These are phyloP conservation scores for Anoplius nigerrimus DNA, from an alignment of 2,888 invertebrate species.

Conservation along the genomic window DNA sequence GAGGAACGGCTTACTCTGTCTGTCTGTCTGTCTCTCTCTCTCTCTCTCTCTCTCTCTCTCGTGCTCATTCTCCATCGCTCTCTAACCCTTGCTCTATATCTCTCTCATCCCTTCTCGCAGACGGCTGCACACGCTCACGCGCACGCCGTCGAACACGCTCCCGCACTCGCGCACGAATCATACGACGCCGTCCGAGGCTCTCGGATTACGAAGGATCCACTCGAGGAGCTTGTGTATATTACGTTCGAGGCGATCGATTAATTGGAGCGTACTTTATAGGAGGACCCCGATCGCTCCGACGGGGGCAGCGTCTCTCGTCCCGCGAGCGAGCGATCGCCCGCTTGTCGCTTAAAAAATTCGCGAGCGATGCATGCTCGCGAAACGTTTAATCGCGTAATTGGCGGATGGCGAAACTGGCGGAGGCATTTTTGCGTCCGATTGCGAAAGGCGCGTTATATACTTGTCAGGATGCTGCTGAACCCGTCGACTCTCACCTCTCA, in stretches of 20 bases:
- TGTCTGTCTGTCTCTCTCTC: no score
- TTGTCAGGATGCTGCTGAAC: no score
- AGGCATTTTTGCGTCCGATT: no score
- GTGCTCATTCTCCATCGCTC: no score
- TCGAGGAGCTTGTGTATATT: conserved; percentile 46
- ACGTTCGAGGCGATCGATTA: conserved; percentile 46
- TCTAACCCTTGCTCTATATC: no score
- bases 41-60: no score
- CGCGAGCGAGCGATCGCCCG: conserved; percentile 32
- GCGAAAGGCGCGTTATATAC: no score
- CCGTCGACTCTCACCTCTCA: no score
- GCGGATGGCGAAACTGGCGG: no score
- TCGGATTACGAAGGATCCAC: conserved; percentile 49
- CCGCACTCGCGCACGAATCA: no score
- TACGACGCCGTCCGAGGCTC: conserved; percentile 1
- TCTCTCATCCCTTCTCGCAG: neutral
- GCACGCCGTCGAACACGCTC: conserved; percentile 27
- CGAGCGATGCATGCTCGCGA: conserved; percentile 24
- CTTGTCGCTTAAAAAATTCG: conserved; percentile 33
- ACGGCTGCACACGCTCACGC: conserved; percentile 32
- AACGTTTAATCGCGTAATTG: conserved; percentile 5
- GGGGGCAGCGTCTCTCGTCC: conserved; percentile 25
- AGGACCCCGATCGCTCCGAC: conserved; percentile 26
- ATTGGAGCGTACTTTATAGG: conserved; percentile 26
- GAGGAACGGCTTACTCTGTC: no score